A percentile compares a stretch with the other conserved stretches of the same genome.
Conservation (phyloP, 2,888 invertebrate species). For the Pegoplata infirma region DNA sequence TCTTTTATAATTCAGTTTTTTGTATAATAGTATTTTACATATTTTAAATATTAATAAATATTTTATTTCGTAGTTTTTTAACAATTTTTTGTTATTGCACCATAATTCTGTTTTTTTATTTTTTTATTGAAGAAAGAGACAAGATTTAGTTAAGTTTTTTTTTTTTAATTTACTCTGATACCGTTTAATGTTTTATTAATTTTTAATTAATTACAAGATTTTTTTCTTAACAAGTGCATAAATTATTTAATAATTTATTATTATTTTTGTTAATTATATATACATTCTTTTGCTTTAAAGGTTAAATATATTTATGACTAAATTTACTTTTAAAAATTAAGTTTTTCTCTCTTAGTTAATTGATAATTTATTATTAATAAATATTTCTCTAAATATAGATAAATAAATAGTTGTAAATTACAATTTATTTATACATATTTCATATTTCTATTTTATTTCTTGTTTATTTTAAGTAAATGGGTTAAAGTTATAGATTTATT, state of each 20-base stretch:
- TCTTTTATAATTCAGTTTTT: conserved; percentile 11
- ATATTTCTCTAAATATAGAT: not conserved
- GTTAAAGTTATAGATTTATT: conserved; percentile 60
- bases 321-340: not conserved
- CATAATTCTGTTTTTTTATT: too few relatives aligned
- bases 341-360: not conserved
- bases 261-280: conserved; percentile 1
- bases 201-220: conserved; percentile 15
- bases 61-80: conserved; percentile 28
- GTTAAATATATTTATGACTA: not conserved
- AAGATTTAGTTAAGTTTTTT: not conserved
- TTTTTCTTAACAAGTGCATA: conserved; percentile 48
- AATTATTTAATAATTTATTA: conserved; percentile 13
- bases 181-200: conserved; percentile 8
- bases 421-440: conserved; percentile 16
- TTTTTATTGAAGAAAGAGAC: conserved; percentile 43
- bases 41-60: conserved; percentile 9
- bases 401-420: not conserved
- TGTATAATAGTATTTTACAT: not conserved
- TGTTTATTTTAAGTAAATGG: conserved; percentile 61
- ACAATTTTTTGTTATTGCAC: conserved; percentile 46
- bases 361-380: not conserved
- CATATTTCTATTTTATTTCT: not conserved
- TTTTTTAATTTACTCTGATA: conserved; percentile 22
- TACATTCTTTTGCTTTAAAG: not conserved